phyloP scores from a whole-genome alignment of 2,113 vertebrate species.

The Beaufortia kweichowensis region DNA sequence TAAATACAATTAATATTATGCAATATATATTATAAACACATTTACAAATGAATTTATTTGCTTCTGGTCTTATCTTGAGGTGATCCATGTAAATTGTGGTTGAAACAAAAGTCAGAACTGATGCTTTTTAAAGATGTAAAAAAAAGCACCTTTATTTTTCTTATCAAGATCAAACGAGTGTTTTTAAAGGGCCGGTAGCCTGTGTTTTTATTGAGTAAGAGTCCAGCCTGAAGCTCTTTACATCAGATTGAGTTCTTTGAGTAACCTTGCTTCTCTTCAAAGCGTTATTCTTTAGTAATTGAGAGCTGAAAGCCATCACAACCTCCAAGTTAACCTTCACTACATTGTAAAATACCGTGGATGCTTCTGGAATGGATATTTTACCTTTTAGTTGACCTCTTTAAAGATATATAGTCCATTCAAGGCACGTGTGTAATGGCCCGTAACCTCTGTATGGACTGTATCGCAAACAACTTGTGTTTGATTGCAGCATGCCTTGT shows the following conservation, averaged over 20 bases:
- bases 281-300: conserved; percentile 4
- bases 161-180: conserved; percentile 17
- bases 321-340: conserved; percentile 11
- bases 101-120: no score
- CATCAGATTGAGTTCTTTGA: background rate
- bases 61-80: no score
- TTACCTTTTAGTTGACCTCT: background rate
- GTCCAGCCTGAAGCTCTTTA: background rate
- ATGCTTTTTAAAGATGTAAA: no score
- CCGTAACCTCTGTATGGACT: background rate
- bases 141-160: conserved; percentile 4
- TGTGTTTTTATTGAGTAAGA: conserved; percentile 15
- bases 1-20: no score
- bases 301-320: background rate
- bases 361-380: background rate
- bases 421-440: background rate
- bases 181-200: background rate
- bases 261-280: background rate
- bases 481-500: background rate
- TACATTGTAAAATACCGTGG: background rate
- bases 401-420: background rate
- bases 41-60: no score
- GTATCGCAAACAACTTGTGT: conserved; percentile 6
- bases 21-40: no score
- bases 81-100: no score